Evolutionary conservation across 1,140 invertebrate genomes (phyloP), one percentile per base, ranked within the genome.

Genomic region (Idris sp.): DNA sequence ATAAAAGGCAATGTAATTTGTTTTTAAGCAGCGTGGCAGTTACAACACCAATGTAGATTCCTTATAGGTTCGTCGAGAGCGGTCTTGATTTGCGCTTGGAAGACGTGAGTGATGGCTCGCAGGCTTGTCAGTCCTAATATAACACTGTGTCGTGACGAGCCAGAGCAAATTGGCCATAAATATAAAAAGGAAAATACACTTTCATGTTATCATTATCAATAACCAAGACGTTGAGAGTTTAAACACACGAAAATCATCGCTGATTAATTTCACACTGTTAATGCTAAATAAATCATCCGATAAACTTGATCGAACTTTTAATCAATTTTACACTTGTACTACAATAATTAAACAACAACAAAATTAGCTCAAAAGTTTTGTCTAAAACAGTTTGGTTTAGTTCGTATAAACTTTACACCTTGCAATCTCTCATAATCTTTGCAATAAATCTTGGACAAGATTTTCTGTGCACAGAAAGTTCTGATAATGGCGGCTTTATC

Each of bases 91-190:
- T 65, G 49, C 71, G 56, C 71, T 62, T 58, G 41, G 71, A 74
- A 62, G 56, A 74, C 71, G 71, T 74, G 71, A 74, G 71, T 74
- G 71, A 74, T 74, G 62, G 71, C 62, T 74, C 56, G 41, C 31
- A 62, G 43, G 59, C 56, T 68, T 74, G 56, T 68, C 62, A 68
- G 71, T 49, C 68, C 62, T 74, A 62, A 74, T 74, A 67, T 67
- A 67, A 74, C 49, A 68, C 56, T 48, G 56, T 62, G 56, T 74
- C 56, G 49, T 74, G 71, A 74, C 56, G 71, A 74, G 71, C n/a
- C 25, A 11, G 15, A 68, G 49, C 71, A 74, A 74, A 68, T 74
- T 74, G 62, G 71, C 36, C 26, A 68, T 56, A 74, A 68, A 68
- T 74, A n/a, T n/a, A n/a, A n/a, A 65, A 74, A 59, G 44, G 43